Base-by-base conservation (phyloP, 2,113 vertebrate species). In the Carassius gibelio region DNA sequence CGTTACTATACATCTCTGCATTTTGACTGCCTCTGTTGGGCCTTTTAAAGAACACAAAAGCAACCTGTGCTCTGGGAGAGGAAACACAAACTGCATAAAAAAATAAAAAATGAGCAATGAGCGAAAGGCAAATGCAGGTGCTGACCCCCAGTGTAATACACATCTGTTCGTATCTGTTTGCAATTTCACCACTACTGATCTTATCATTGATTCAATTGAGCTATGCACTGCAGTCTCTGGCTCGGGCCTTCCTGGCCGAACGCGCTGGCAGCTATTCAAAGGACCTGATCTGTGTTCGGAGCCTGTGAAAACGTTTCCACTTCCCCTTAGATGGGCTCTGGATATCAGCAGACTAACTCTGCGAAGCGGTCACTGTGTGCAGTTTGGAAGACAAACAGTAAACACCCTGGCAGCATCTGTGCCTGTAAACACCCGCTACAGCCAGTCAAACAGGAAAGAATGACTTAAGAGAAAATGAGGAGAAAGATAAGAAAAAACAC, bases 131-230 rank as follows among this genome's bases (percentile, higher is more conserved):
- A 75, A 84, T 89, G 92, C 93, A 94, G 93, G 93, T 94, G 94
- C 90, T 94, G 90, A 93, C 93, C 93, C 91, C 86, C 89, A 85
- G 89, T 91, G 91, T 90, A 88, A 92, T 89, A 91, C 91, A 91
- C 93, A 92, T 93, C 92, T 93, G 93, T 91, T 82, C 80, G 88
- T 93, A 92, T 93, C 91, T 92, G 90, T 90, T 90, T 90, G 92
- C 92, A 93, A 93, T 94, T 94, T 93, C 89, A 89, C 64, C 71
- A 82, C 90, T 82, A 88, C 86, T 89, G 94, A 94, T 95, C 89
- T 79, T 93, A 94, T 94, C 93, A 84, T 75, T 82, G 89, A 84
- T 84, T 19, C 87, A 86, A 87, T 91, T 84, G 88, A 88, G 90
- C 76, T 84, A 88, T 87, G 84, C 90, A 87, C 89, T 91, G 88